Percentiles rank a stretch among this genome's conserved stretches.
phyloP scores from a whole-genome alignment of 2,888 invertebrate genomes.

The Catocala nupta region DNA sequence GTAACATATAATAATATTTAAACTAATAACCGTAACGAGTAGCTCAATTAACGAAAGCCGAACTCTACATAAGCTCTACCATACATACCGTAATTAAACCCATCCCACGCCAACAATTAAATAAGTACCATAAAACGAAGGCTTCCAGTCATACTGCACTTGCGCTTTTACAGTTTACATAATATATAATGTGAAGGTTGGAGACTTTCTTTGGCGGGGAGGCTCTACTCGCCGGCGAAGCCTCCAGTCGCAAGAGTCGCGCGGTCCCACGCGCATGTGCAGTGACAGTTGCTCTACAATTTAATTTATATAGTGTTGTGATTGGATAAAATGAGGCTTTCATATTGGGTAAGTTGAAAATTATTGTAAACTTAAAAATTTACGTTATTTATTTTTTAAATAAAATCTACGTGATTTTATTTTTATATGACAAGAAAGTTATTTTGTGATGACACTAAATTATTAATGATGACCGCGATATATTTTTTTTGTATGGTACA shows the following conservation, averaged over 20 bases:
- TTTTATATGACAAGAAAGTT: not conserved
- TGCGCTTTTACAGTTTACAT: constrained; percentile 79
- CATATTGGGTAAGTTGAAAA: constrained; percentile 79
- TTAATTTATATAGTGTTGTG: constrained; percentile 75
- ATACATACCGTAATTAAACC: constrained; percentile 5
- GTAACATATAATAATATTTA: too few relatives aligned
- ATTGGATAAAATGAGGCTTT: constrained; percentile 83
- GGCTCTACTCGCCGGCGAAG: constrained; percentile 63
- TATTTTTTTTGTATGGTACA: not conserved
- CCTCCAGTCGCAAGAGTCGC: constrained; percentile 75
- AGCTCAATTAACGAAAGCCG: not conserved
- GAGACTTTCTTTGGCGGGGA: constrained; percentile 78
- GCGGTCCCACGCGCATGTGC: constrained; percentile 82
- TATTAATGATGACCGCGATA: not conserved
- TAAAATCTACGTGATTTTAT: constrained; percentile 7
- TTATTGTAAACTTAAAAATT: too few relatives aligned
- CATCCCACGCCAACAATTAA: constrained; percentile 23
- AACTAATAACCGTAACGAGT: not conserved
- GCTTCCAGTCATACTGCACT: constrained; percentile 69
- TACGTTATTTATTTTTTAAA: too few relatives aligned
- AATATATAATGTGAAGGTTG: constrained; percentile 83
- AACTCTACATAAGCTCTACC: not conserved
- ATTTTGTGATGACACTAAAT: not conserved
- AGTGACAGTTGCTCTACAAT: constrained; percentile 61
- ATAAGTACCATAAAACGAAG: constrained; percentile 46